Base-by-base conservation (phyloP, 2,888 invertebrate genomes). In the Ariolimax columbianus region DNA sequence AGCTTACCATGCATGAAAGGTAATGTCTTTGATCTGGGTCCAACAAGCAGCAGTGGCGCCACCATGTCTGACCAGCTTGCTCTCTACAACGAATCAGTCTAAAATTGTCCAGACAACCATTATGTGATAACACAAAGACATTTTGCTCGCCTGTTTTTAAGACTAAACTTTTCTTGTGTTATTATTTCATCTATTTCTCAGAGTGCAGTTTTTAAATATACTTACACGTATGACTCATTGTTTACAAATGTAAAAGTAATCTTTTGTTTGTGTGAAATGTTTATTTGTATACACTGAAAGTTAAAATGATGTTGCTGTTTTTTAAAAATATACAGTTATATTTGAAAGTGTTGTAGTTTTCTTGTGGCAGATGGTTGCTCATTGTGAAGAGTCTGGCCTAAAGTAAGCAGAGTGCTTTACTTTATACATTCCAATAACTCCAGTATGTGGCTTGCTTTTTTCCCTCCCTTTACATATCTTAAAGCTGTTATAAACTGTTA, bases 31-130 rank as follows among this genome's bases (percentile, higher is more conserved):
- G 75, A 55, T 66, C 77, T 86, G 33, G 47, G 36, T 6, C 86
- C 83, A 43, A 78, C 82, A 30, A 82, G 83, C 68, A 85, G 72
- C 68, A 84, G 85, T 77, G 84, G 82, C 63, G 72, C 82, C 40
- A 66, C 87, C 2, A 68, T 87, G n/a, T 72, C 84, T 30, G 86
- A 88, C n/a, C 68, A 86, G 30, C 82, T 88, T 33, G 72, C 83
- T 51, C 82, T 88, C n/a, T 88, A 84, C 82, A 88, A 88, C 68
- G 86, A 77, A 84, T 68, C 33, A 19, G 40, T 72, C 59, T 72
- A 26, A 51, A 40, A 43, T 38, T 23, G 26, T 75, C 33, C 51
- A 26, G 17, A 23, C 59, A 26, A 19, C 55, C 38, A 33, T 59
- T 11, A 63, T 82, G 70, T 78, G 73, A 47, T 82, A 81, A 40